These are phyloP conservation scores for Gnathonemus longibarbis DNA, from an alignment of 2,113 vertebrate species.

Conservation along the genomic window DNA sequence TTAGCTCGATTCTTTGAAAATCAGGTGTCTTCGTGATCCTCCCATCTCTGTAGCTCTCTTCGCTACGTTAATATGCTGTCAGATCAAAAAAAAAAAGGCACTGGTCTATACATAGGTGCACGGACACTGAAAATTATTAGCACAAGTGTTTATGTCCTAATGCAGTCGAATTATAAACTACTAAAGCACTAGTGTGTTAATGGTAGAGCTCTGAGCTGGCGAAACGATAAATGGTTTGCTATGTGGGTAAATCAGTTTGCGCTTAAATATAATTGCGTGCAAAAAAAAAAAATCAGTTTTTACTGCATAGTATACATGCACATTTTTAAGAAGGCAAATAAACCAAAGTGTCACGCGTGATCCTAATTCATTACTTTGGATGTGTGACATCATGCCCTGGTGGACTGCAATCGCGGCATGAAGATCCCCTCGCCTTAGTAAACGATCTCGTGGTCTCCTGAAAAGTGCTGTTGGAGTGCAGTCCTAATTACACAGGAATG, in stretches of 20 bases:
- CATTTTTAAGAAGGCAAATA: conserved; percentile 45
- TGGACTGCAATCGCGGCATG: conserved; percentile 25
- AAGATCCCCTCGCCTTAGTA: conserved; percentile 37
- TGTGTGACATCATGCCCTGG: conserved; percentile 52
- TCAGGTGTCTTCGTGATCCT: neutral
- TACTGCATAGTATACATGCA: neutral
- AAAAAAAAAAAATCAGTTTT: neutral
- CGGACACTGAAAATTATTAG: neutral
- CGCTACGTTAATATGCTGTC: neutral
- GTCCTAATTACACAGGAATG: conserved; percentile 58
- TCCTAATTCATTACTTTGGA: conserved; percentile 48
- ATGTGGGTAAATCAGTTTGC: neutral
- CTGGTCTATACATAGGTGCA: neutral
- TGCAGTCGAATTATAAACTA: neutral
- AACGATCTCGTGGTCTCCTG: conserved; percentile 42
- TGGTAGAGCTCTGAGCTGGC: neutral
- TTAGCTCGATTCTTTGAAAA: neutral
- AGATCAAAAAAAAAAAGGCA: neutral
- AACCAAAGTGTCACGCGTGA: conserved; percentile 52
- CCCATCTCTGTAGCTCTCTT: neutral
- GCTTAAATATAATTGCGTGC: neutral
- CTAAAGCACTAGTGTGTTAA: neutral
- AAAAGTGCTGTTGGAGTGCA: conserved; percentile 48
- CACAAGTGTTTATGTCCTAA: neutral
- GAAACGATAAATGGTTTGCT: neutral